Evolutionary conservation across 2,797 vertebrate species (phyloP), one percentile per base, ranked within the genome.

Genomic region (Leptodactylus fallax): DNA sequence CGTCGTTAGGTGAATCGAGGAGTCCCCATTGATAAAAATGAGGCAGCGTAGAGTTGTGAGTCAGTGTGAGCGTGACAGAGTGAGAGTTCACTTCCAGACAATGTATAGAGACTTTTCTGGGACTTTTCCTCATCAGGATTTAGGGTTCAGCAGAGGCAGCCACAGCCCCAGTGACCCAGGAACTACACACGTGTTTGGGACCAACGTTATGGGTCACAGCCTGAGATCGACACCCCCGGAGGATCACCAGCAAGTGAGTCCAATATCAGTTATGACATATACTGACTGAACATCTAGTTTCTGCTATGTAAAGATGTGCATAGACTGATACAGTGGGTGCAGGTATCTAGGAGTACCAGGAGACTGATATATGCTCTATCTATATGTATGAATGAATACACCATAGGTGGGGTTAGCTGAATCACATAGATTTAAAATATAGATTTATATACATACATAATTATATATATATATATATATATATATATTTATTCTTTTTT

Each of bases 1-100:
- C 21, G 3, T 23, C 4, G 1, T 6, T 51, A 0, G 6, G 67
- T 2, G 6, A 14, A 7, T 27, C 3, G n/a, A 69, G 55, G 77
- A 74, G 23, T 81, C 72, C 87, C 80, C 88, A 89, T 86, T 86
- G 85, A 89, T 89, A 89, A 89, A 81, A 89, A 61, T 77, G 58
- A 67, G 80, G 45, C 72, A 61, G 80, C 53, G 53, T 58, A 27
- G 60, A 25, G 60, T 1, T 21, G 71, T 89, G 88, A 86, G 88
- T 89, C 88, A 89, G 85, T 86, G 72, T 83, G 80, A 89, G 23
- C 76, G 47, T 51, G 83, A 88, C 83, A 51, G 60, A 55, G 80
- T 3, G 47, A 56, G 19, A 25, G 1, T 21, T 14, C 45, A 81
- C 27, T 45, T 45, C 21, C 55, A 82, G 85, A 89, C 51, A 53